phyloP scores from a whole-genome alignment of 2,888 invertebrate genomes.

The Agapetus fuscipes region DNA sequence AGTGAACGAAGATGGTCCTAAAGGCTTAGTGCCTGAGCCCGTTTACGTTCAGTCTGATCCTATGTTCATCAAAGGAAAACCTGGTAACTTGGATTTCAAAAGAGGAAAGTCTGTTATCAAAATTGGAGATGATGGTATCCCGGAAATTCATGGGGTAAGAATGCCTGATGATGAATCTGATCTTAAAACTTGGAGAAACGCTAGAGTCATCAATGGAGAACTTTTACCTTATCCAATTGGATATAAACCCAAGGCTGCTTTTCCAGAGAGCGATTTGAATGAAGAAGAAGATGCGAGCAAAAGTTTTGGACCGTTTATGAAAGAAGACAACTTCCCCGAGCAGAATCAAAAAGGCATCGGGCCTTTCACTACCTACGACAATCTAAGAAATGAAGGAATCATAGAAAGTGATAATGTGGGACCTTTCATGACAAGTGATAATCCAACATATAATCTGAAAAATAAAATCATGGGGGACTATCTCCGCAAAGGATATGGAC shows the following conservation, averaged over 20 bases:
- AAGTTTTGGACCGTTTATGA: conserved; percentile 50
- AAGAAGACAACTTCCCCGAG: conserved; percentile 49
- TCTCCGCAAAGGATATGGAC: conserved; percentile 45
- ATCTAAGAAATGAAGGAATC: conserved; percentile 30
- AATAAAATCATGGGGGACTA: conserved; percentile 38
- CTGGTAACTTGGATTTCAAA: conserved; percentile 45
- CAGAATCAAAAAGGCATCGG: conserved; percentile 29
- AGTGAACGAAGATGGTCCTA: conserved; percentile 40
- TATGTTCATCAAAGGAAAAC: conserved; percentile 43
- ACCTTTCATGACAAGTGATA: conserved; percentile 34
- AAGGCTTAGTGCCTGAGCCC: conserved; percentile 50
- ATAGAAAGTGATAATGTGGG: conserved; percentile 32
- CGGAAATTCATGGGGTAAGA: conserved; percentile 71
- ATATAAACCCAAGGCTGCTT: conserved; percentile 53
- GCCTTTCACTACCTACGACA: conserved; percentile 52
- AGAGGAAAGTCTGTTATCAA: conserved; percentile 55
- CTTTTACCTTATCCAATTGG: conserved; percentile 65
- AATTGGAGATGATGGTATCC: conserved; percentile 61
- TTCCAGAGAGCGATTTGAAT: conserved; percentile 47
- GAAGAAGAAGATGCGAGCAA: conserved; percentile 34
- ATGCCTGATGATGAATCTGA: conserved; percentile 79
- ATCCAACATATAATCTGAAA: conserved; percentile 33
- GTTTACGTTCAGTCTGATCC: conserved; percentile 59
- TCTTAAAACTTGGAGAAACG: conserved; percentile 79
- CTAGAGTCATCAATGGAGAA: conserved; percentile 77